Conservation (phyloP, 2,113 vertebrate genomes). For the Myotis brandtii region DNA sequence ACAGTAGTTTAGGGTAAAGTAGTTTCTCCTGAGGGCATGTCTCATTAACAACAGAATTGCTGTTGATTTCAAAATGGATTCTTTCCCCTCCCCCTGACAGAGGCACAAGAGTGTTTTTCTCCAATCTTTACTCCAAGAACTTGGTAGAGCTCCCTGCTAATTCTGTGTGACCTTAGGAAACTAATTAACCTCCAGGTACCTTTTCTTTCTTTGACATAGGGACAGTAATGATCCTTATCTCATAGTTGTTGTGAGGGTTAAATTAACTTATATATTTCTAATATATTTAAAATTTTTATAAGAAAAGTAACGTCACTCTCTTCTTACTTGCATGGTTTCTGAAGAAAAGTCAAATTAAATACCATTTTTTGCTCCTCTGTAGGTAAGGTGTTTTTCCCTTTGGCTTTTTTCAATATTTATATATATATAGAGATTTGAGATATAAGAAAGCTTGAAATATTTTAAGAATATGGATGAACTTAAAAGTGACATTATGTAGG, state of each 20-base stretch:
- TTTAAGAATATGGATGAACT: slow-evolving; percentile 39
- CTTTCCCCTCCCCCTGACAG: not conserved
- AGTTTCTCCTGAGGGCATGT: not conserved
- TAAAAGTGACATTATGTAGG: not conserved
- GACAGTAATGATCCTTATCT: not conserved
- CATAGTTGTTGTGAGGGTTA: not conserved
- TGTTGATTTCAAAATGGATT: not conserved
- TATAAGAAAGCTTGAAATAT: not conserved
- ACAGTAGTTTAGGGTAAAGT: not conserved
- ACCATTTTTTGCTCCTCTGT: too few species aligned
- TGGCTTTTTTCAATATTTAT: too few species aligned
- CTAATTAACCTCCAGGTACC: not conserved
- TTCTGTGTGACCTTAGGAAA: not conserved
- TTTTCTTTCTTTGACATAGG: slow-evolving; percentile 4
- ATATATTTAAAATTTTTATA: not conserved
- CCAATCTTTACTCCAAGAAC: not conserved
- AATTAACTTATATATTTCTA: not conserved
- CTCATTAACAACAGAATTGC: not conserved
- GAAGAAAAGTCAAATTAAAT: not conserved
- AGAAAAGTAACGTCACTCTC: not conserved
- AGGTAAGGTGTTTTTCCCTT: too few species aligned
- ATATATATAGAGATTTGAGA: too few species aligned
- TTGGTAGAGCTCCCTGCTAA: not conserved
- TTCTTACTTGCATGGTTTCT: too few species aligned
- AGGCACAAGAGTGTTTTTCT: not conserved